Conservation (phyloP, 2,113 vertebrate species). For the Bujurquina vittata region DNA sequence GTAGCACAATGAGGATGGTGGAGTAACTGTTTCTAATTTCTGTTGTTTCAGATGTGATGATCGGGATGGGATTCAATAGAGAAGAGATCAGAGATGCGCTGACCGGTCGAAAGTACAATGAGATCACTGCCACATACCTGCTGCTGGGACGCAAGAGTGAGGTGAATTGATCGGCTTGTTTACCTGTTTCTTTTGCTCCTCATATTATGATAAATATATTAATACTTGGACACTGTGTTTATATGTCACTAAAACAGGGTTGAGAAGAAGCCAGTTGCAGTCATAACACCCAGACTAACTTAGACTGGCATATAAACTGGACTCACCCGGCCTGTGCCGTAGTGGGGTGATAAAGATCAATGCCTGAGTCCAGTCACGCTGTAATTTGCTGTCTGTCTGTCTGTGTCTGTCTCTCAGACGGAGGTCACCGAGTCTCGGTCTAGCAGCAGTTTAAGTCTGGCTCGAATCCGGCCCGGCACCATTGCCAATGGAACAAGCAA, state of each 20-base stretch:
- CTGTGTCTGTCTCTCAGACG: constrained; percentile 46
- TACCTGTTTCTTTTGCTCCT: not conserved
- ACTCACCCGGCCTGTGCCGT: not conserved
- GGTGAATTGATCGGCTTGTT: constrained; percentile 61
- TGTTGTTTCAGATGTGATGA: constrained; percentile 87
- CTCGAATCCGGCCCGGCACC: constrained; percentile 85
- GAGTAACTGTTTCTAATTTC: not conserved
- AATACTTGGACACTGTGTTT: not conserved
- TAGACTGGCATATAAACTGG: not conserved
- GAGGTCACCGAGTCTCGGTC: constrained; percentile 81
- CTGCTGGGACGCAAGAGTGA: constrained; percentile 88
- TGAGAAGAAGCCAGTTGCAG: not conserved
- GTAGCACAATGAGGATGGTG: accelerated
- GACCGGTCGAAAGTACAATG: constrained; percentile 89
- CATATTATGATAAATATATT: not conserved
- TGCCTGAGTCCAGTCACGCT: not conserved
- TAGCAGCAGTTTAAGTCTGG: constrained; percentile 87
- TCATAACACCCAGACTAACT: not conserved
- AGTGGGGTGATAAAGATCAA: not conserved
- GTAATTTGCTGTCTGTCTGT: not conserved
- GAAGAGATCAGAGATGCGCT: constrained; percentile 92
- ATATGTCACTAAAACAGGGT: not conserved
- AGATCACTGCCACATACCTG: constrained; percentile 94
- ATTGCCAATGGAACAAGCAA: constrained; percentile 87
- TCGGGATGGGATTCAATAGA: constrained; percentile 91